These are phyloP conservation scores for Drosophila mauritiana DNA, from an alignment of 1,140 invertebrate genomes.

Conservation along the genomic window DNA sequence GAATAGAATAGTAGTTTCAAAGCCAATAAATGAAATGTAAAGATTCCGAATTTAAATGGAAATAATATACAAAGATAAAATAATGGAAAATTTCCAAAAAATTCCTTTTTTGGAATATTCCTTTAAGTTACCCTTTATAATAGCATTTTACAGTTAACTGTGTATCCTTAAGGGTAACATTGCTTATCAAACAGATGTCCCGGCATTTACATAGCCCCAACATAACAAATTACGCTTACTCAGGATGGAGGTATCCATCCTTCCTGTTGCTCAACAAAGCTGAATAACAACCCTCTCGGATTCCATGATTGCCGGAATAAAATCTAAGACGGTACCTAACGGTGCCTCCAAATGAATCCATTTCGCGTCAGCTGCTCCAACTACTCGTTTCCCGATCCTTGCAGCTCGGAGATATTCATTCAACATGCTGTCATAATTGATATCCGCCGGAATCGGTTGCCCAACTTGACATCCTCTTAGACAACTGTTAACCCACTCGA, in stretches of 20 bases:
- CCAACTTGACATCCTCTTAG: conserved; percentile 47
- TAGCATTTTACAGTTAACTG: conserved; percentile 10
- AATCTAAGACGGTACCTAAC: conserved; percentile 57
- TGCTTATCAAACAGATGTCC: conserved; percentile 20
- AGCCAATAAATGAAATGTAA: background rate
- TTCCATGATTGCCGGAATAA: conserved; percentile 10
- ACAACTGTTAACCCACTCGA: conserved; percentile 62
- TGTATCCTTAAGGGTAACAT: background rate
- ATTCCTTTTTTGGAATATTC: too few species aligned
- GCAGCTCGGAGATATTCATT: conserved; percentile 25
- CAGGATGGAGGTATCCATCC: conserved; percentile 6
- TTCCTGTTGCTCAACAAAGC: conserved; percentile 10
- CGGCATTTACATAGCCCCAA: conserved; percentile 26
- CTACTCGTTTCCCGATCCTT: conserved; percentile 1
- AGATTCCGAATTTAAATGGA: background rate
- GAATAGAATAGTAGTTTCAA: too few species aligned
- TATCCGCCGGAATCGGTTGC: conserved; percentile 52
- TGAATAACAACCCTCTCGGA: background rate
- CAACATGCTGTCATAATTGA: conserved; percentile 68
- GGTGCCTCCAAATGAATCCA: conserved; percentile 61
- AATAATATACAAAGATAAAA: too few species aligned
- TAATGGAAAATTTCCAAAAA: too few species aligned
- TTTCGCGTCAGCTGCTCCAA: conserved; percentile 60
- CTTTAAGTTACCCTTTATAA: background rate
- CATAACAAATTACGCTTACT: background rate